Conservation (phyloP, 2,888 invertebrate genomes). For the Pasiphila rectangulata region DNA sequence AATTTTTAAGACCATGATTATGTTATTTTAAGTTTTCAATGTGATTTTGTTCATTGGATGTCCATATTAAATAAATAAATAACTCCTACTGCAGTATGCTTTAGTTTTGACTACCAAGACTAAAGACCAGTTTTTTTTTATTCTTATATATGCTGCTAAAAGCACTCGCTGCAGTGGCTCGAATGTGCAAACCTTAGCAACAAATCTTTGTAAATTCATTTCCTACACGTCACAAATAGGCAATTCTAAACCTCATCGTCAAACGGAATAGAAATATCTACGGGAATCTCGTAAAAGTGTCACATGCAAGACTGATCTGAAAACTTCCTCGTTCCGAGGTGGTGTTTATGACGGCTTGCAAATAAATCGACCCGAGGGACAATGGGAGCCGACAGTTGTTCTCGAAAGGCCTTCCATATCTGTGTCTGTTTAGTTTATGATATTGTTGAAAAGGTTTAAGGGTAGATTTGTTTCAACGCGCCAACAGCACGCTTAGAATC, state of each 20-base stretch:
- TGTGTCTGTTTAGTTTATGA: not conserved
- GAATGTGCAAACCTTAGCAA: not conserved
- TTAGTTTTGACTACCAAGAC: too few species aligned
- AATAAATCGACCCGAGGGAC: conserved; percentile 13
- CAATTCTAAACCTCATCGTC: conserved; percentile 13
- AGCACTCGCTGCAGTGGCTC: too few species aligned
- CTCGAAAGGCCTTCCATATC: conserved; percentile 7
- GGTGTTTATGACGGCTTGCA: conserved; percentile 22
- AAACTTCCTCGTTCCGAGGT: conserved; percentile 30
- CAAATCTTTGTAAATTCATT: not conserved
- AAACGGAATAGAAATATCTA: conserved; percentile 32
- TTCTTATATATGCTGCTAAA: too few species aligned
- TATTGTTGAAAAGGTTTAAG: not conserved
- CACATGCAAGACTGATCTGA: conserved; percentile 42
- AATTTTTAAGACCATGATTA: too few species aligned
- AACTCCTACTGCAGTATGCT: too few species aligned
- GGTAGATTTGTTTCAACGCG: too few species aligned
- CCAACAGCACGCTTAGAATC: not conserved
- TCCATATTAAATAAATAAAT: too few species aligned
- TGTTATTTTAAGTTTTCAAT: too few species aligned
- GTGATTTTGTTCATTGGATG: too few species aligned
- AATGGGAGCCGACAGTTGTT: conserved; percentile 6
- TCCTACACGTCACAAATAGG: conserved; percentile 1
- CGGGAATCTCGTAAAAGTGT: conserved; percentile 37
- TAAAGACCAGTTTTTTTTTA: too few species aligned